Percentiles rank a stretch among this genome's conserved stretches.
Evolutionary conservation across 1,140 invertebrate genomes (phyloP).

Genomic region (Polypedilum vanderplanki): DNA sequence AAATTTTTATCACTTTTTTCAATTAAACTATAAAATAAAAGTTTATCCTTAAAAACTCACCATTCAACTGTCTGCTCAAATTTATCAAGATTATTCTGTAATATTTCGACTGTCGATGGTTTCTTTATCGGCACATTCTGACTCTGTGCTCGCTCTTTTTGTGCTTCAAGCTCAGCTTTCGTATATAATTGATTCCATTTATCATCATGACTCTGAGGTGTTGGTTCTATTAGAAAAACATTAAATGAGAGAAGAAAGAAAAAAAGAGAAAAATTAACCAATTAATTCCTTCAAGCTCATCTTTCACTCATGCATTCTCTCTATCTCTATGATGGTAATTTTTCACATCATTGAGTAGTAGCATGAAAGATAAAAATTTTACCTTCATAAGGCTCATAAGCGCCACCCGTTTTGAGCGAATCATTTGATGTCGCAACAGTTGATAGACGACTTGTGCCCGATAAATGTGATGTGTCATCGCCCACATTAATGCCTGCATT

Average conservation of each 20-base stretch:
- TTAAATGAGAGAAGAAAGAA: conserved; percentile 1
- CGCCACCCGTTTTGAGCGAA: not conserved
- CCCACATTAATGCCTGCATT: conserved; percentile 33
- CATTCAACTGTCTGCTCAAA: conserved; percentile 38
- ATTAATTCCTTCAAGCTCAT: not conserved
- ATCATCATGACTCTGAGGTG: conserved; percentile 27
- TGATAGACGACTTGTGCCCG: conserved; percentile 29
- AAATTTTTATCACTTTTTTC: too few species aligned
- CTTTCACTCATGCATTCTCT: conserved; percentile 22
- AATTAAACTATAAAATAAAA: too few species aligned
- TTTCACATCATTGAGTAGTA: conserved; percentile 38
- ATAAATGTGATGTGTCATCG: conserved; percentile 33
- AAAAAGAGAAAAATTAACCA: conserved; percentile 18
- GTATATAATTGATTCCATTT: conserved; percentile 27
- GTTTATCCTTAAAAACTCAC: not conserved
- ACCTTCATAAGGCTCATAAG: conserved; percentile 1
- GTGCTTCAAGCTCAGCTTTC: conserved; percentile 34
- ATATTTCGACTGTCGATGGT: conserved; percentile 36
- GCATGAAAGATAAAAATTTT: not conserved
- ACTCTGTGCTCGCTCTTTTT: conserved; percentile 36
- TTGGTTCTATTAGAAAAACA: conserved; percentile 23
- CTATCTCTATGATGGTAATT: conserved; percentile 38
- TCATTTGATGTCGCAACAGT: conserved; percentile 35
- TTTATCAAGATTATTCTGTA: conserved; percentile 39
- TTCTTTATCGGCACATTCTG: conserved; percentile 36